These are phyloP conservation scores for Agrilus biguttatus DNA, from an alignment of 2,888 invertebrate genomes.

Conservation along the genomic window DNA sequence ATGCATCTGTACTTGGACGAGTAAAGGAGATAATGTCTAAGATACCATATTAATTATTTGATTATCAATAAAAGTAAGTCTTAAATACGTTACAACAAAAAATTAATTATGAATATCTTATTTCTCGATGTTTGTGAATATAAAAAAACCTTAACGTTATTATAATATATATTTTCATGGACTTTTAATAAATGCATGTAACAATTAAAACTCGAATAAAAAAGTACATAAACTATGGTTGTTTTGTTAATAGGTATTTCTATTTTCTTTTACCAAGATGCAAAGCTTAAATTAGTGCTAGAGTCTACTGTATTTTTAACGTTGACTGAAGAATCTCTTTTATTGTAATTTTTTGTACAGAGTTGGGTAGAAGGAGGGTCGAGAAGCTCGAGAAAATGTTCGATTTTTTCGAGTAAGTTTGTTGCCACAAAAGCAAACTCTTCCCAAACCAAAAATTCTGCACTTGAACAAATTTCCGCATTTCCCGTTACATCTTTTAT, in stretches of 20 bases:
- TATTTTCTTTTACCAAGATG: slow-evolving; percentile 24
- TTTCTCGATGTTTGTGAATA: too few relatives aligned
- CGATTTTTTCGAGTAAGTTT: slow-evolving; percentile 52
- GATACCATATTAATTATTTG: slow-evolving; percentile 18
- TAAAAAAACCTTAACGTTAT: too few relatives aligned
- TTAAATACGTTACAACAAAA: too few relatives aligned
- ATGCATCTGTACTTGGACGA: slow-evolving; percentile 26
- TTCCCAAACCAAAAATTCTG: slow-evolving; percentile 47
- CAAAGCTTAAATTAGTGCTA: slow-evolving; percentile 27
- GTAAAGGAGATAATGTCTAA: slow-evolving; percentile 23
- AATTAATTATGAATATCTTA: too few relatives aligned
- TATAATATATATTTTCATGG: too few relatives aligned
- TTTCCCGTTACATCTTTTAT: slow-evolving; percentile 28
- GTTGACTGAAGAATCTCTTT: slow-evolving; percentile 9
- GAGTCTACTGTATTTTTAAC: slow-evolving; percentile 17
- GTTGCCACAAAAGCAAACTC: slow-evolving; percentile 61
- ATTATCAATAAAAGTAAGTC: too few relatives aligned
- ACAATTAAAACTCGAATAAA: neutral
- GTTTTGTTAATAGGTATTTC: neutral
- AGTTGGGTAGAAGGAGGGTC: slow-evolving; percentile 16
- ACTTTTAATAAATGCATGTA: too few relatives aligned
- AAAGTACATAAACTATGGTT: neutral
- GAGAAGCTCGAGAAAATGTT: slow-evolving; percentile 30
- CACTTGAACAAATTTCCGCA: slow-evolving; percentile 24
- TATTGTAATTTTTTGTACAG: slow-evolving; percentile 14